phyloP scores from a whole-genome alignment of 2,113 vertebrate genomes.

The Upupa epops region DNA sequence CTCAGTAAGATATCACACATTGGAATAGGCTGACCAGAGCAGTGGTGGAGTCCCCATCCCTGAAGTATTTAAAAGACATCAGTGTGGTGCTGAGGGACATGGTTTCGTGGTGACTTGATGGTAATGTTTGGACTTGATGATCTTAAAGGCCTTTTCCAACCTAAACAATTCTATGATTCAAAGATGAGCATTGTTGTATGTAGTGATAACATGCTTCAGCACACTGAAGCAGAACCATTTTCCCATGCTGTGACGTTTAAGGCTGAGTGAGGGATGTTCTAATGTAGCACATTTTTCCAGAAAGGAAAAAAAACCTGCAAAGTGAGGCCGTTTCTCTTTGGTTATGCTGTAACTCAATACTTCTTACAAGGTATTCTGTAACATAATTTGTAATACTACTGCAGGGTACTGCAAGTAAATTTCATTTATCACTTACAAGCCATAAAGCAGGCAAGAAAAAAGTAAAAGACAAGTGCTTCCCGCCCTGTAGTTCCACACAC shows the following conservation, averaged over 20 bases:
- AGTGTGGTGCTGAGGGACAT: no score
- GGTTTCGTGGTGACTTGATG: no score
- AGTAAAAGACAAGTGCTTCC: background rate
- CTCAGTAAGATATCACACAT: no score
- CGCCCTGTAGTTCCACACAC: background rate
- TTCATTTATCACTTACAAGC: constrained; percentile 58
- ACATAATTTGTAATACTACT: constrained; percentile 47
- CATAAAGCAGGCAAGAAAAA: constrained; percentile 14
- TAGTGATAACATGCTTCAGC: background rate
- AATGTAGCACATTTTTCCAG: background rate
- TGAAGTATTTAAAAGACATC: no score
- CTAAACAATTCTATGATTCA: no score
- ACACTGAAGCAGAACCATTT: background rate
- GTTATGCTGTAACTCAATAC: background rate
- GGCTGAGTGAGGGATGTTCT: background rate
- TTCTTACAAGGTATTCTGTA: background rate
- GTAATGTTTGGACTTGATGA: no score
- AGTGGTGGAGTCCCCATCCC: no score
- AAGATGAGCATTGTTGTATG: no score
- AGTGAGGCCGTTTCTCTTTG: background rate
- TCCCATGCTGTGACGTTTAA: background rate
- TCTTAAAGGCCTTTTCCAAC: no score
- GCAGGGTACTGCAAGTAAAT: constrained; percentile 8
- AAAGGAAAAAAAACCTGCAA: background rate
- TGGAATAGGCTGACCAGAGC: no score